Conservation (phyloP, 1,140 invertebrate genomes). For the Globodera rostochiensis region DNA sequence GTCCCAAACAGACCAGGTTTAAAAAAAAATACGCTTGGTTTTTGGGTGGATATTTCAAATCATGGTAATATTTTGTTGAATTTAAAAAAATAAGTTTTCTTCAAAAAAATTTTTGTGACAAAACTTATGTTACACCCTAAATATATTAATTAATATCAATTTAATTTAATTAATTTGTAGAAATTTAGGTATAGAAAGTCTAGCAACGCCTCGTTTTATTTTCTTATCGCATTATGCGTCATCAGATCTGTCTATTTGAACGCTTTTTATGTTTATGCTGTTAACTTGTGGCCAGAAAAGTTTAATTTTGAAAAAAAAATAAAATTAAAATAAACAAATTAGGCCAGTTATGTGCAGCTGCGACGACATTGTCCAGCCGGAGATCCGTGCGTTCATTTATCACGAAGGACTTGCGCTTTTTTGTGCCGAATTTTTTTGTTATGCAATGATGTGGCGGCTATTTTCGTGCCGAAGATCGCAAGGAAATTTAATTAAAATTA, state of each 20-base stretch:
- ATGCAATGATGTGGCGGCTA: slow-evolving; percentile 18
- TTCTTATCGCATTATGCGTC: slow-evolving; percentile 14
- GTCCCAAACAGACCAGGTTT: too few relatives aligned
- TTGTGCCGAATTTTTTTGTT: slow-evolving; percentile 18
- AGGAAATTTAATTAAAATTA: background rate
- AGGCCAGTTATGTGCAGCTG: slow-evolving; percentile 21
- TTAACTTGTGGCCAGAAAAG: background rate
- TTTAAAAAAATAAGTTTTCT: too few relatives aligned
- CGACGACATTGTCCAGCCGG: slow-evolving; percentile 11
- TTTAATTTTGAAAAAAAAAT: background rate
- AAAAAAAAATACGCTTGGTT: too few relatives aligned
- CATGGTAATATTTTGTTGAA: too few relatives aligned
- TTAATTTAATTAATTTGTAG: background rate
- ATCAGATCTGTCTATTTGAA: slow-evolving; percentile 3
- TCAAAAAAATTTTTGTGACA: too few relatives aligned
- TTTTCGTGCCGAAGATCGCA: slow-evolving; percentile 20
- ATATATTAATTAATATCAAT: background rate
- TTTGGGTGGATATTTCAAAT: too few relatives aligned
- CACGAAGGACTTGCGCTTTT: slow-evolving; percentile 16
- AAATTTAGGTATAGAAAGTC: slow-evolving; percentile 18
- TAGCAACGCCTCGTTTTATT: background rate
- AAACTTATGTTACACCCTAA: too few relatives aligned
- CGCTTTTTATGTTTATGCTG: background rate
- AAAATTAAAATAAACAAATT: background rate
- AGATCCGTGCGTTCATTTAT: slow-evolving; percentile 13